These are phyloP conservation scores for Accipiter virgatus DNA, from an alignment of 2,113 vertebrate species.

Conservation along the genomic window DNA sequence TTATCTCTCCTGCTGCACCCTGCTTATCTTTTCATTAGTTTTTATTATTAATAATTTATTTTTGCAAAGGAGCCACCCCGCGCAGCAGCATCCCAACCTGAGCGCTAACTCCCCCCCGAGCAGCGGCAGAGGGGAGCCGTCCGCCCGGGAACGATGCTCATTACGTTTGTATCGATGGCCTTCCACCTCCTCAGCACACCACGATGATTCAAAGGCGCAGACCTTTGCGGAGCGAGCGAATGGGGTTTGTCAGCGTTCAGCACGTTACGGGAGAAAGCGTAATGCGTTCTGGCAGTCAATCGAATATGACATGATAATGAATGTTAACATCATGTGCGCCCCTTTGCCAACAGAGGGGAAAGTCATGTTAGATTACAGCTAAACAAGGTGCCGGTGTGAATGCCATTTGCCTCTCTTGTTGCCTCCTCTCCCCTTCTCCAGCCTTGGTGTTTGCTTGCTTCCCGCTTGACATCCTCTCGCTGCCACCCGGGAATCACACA, in stretches of 20 bases:
- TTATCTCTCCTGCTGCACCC: not conserved
- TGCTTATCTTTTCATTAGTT: not conserved
- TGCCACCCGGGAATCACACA: not conserved
- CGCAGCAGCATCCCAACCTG: not conserved
- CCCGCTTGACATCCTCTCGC: not conserved
- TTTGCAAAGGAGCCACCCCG: not conserved
- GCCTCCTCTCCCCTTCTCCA: not conserved
- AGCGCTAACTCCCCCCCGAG: not conserved
- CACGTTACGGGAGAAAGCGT: constrained; percentile 33
- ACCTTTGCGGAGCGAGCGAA: constrained; percentile 32
- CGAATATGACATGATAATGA: constrained; percentile 76
- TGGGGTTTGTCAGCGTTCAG: constrained; percentile 64
- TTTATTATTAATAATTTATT: not conserved
- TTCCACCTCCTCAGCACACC: constrained; percentile 54
- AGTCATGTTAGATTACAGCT: constrained; percentile 75
- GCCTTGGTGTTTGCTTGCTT: not conserved
- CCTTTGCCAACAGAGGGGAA: constrained; percentile 69
- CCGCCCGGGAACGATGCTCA: not conserved
- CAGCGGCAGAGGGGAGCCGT: not conserved
- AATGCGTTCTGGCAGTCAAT: constrained; percentile 73
- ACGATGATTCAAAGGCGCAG: constrained; percentile 29
- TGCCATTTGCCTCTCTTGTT: not conserved
- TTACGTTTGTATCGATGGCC: constrained; percentile 48
- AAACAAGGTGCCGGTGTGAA: constrained; percentile 18
- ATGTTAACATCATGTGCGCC: constrained; percentile 70